Evolutionary conservation across 2,113 vertebrate species (phyloP).

Genomic region (Gnathonemus echidnorhynchus): DNA sequence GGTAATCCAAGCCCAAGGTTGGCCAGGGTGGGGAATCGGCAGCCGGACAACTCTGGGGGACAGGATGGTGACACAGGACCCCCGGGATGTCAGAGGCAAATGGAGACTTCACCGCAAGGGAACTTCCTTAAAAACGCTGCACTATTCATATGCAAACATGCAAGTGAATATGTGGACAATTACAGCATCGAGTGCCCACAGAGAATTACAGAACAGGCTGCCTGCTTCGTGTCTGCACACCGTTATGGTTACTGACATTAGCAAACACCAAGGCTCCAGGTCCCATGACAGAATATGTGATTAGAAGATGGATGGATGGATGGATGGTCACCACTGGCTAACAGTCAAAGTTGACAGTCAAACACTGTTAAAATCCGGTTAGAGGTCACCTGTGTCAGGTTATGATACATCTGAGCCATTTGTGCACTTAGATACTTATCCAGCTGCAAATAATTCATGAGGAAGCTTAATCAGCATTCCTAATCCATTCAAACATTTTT

Average conservation of each 20-base stretch:
- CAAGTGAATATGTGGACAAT: neutral
- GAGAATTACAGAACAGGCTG: neutral
- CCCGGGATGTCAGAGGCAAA: slow-evolving; percentile 8
- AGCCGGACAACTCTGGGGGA: slow-evolving; percentile 23
- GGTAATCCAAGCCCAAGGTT: slow-evolving; percentile 28
- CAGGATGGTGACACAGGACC: slow-evolving; percentile 17
- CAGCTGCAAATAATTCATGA: neutral
- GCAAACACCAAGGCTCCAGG: neutral
- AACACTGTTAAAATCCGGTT: neutral
- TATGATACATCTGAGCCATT: neutral
- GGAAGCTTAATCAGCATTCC: neutral
- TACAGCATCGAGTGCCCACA: neutral
- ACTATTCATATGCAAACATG: neutral
- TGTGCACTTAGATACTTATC: neutral
- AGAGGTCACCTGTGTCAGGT: neutral
- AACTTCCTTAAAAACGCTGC: neutral
- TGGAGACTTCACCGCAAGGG: neutral
- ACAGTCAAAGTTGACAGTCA: neutral
- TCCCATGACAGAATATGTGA: neutral
- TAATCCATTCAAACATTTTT: neutral
- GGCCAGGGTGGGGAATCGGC: slow-evolving; percentile 10
- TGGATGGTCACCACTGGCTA: neutral
- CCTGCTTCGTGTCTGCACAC: neutral
- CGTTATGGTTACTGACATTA: neutral
- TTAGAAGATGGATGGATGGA: neutral